Evolutionary conservation across 2,888 invertebrate genomes (phyloP).

Genomic region (Amphiduros pacificus): DNA sequence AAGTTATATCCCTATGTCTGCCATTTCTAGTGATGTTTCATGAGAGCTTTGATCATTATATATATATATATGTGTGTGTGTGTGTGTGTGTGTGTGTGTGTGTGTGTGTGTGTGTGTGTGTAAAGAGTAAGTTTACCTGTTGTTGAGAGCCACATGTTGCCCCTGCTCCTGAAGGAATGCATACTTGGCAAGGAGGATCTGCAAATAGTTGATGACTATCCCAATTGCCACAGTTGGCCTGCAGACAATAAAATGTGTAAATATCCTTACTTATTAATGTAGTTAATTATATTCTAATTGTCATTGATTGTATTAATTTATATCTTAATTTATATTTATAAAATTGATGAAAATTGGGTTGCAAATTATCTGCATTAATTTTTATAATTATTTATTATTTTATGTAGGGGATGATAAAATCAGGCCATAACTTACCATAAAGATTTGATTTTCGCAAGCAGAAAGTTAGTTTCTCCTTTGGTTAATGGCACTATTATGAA

Average conservation of each 20-base stretch:
- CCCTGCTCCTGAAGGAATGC: constrained; percentile 6
- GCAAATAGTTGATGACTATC: background rate
- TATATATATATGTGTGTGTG: too few species aligned
- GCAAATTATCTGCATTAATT: too few species aligned
- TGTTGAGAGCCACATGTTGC: constrained; percentile 3
- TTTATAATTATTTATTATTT: too few species aligned
- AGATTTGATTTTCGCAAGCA: background rate
- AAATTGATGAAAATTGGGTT: too few species aligned
- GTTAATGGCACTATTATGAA: background rate
- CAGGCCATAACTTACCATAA: background rate
- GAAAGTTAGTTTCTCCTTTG: background rate
- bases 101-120: background rate
- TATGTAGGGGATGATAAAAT: too few species aligned
- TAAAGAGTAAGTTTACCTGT: background rate
- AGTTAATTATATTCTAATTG: too few species aligned
- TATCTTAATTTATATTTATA: too few species aligned
- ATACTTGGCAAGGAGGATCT: constrained; percentile 1
- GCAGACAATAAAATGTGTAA: background rate
- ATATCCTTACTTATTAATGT: background rate
- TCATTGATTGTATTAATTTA: too few species aligned
- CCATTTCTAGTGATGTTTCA: too few species aligned
- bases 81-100: too few species aligned
- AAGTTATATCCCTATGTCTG: too few species aligned
- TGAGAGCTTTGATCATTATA: too few species aligned
- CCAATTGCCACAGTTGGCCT: background rate